Base-by-base conservation (phyloP, 2,888 invertebrate genomes). In the Meiosimyza decipiens region DNA sequence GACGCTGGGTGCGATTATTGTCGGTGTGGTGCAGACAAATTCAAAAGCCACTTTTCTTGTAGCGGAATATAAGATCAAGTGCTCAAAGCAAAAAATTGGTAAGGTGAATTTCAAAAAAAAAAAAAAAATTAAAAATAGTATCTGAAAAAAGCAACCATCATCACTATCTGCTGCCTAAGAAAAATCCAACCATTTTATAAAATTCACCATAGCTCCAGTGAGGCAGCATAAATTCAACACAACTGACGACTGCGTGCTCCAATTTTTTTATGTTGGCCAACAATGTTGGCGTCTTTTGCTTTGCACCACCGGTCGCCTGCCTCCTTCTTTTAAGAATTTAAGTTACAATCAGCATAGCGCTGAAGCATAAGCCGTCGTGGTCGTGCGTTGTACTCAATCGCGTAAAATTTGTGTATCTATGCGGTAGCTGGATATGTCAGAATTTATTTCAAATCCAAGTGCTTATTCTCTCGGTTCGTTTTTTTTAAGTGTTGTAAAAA, bases 321-420 rank as follows among this genome's bases (percentile, higher is more conserved):
- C 28, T 60, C 28, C 59, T 60, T 13, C 59, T 40, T 40, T 40
- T 40, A 40, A 40, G 40, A 60, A 60, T 28, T 60, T 60, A 60
- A 28, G 28, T 11, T 60, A 18, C 22, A 18, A 15, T 15, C 59
- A 55, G 18, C 55, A 60, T 11, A 28, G 22, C 16, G 1, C 59
- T 28, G 40, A 40, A 60, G 22, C 59, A 60, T 60, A 60, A 60
- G 55, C 4, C 18, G 18, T 28, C 59, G 15, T 59, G 16, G 18
- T n/a, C 57, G 13, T 59, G 57, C 22, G 11, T 22, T 13, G 15
- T 60, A 11, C 15, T 60, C 22, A 55, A 55, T 55, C 55, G 55
- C n/a, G 15, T 22, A 16, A 6, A 55, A n/a, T 55, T 22, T 60
- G 59, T 60, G 59, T 60, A 60, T 60, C 59, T 60, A 60, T 60